Conservation (phyloP, 2,797 vertebrate genomes). For the Lithobates pipiens region DNA sequence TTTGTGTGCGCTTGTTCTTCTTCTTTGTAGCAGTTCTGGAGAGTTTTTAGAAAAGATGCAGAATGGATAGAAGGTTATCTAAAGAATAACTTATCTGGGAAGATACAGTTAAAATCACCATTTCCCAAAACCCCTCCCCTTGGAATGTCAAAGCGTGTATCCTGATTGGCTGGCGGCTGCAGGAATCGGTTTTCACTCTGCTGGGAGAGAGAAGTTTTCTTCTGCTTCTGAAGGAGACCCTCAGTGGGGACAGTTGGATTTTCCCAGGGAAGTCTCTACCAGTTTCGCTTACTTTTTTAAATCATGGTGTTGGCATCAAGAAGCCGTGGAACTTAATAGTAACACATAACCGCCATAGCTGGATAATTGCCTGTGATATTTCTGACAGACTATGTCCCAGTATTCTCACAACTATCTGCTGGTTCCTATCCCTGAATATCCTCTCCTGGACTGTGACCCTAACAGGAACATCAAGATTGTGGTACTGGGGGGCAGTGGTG, state of each 20-base stretch:
- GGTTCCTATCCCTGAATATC: conserved; percentile 90
- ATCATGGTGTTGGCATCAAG: conserved; percentile 47
- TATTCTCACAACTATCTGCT: conserved; percentile 88
- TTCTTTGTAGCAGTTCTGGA: neutral
- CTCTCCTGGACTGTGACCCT: conserved; percentile 82
- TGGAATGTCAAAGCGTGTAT: conserved; percentile 68
- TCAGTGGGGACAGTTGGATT: conserved; percentile 46
- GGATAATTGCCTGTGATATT: conserved; percentile 3
- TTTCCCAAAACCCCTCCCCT: conserved; percentile 62
- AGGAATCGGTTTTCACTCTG: conserved; percentile 73
- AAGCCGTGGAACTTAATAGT: conserved; percentile 66
- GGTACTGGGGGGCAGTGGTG: conserved; percentile 88
- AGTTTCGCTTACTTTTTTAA: conserved; percentile 40
- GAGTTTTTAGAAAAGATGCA: neutral
- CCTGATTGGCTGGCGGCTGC: conserved; percentile 69
- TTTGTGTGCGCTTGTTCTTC: no score
- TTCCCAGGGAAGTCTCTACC: conserved; percentile 18
- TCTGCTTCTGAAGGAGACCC: conserved; percentile 55
- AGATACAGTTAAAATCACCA: conserved; percentile 60
- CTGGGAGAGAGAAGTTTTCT: conserved; percentile 65
- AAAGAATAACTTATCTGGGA: conserved; percentile 30
- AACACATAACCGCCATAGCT: conserved; percentile 29
- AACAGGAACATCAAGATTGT: conserved; percentile 91
- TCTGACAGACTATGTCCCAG: conserved; percentile 81
- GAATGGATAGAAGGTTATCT: conserved; percentile 19